A percentile compares a stretch with the other conserved stretches of the same genome.
Evolutionary conservation across 1,140 invertebrate species (phyloP).

Genomic region (Drosophila tsacasi): DNA sequence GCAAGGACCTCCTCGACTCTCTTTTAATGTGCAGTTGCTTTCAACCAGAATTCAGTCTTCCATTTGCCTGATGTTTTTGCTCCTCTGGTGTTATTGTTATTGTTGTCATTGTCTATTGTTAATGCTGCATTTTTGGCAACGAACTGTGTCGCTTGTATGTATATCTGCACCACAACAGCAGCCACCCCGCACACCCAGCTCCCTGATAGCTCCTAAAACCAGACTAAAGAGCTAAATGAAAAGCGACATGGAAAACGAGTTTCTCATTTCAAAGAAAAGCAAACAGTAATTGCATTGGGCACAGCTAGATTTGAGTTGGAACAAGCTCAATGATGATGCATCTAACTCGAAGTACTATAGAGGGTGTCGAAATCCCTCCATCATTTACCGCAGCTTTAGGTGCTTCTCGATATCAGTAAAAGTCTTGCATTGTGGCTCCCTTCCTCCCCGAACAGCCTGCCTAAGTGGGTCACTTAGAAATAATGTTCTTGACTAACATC

Average conservation of each 20-base stretch:
- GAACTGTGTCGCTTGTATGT: conserved; percentile 70
- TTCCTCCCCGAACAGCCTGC: conserved; percentile 3
- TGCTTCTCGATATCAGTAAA: conserved; percentile 2
- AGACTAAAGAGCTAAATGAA: conserved; percentile 38
- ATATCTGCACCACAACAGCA: conserved; percentile 29
- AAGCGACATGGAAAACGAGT: conserved; percentile 50
- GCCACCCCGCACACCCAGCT: not conserved
- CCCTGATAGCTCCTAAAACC: not conserved
- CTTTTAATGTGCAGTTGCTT: conserved; percentile 9
- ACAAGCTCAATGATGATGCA: not conserved
- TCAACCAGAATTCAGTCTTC: conserved; percentile 15
- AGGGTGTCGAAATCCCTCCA: not conserved
- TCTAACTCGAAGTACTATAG: too few species aligned
- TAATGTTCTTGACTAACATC: conserved; percentile 63
- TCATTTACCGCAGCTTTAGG: not conserved
- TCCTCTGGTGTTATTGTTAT: conserved; percentile 48
- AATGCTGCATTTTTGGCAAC: conserved; percentile 48
- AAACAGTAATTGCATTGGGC: conserved; percentile 2
- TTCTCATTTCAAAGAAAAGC: conserved; percentile 38
- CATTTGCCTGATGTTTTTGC: conserved; percentile 7
- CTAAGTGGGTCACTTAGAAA: conserved; percentile 72
- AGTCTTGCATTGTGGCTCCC: not conserved
- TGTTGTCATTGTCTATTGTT: conserved; percentile 56
- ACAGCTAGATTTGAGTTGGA: not conserved
- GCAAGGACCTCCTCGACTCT: conserved; percentile 14